These are phyloP conservation scores for Cecropterus lyciades DNA, from an alignment of 1,140 invertebrate species.

Conservation along the genomic window DNA sequence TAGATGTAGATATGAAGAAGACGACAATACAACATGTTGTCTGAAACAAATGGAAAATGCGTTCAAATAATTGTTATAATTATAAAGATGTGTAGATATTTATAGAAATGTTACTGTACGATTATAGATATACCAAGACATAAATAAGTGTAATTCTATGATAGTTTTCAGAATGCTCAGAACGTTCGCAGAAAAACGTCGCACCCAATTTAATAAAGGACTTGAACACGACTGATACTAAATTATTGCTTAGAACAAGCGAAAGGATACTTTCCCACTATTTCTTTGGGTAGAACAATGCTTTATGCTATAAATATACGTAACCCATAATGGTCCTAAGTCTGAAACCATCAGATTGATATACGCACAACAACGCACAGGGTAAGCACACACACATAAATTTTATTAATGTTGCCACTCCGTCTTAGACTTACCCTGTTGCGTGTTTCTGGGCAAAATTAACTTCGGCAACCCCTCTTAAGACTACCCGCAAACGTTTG, in stretches of 20 bases:
- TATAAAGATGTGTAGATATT: no score
- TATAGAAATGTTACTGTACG: no score
- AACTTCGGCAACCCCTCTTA: constrained; percentile 49
- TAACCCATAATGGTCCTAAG: constrained; percentile 25
- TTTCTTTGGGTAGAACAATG: constrained; percentile 3
- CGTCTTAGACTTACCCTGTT: constrained; percentile 41
- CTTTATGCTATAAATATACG: constrained; percentile 14
- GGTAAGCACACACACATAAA: constrained; percentile 54
- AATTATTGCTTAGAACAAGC: constrained; percentile 15
- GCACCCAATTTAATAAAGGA: constrained; percentile 30
- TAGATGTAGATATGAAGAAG: no score
- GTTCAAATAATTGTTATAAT: no score
- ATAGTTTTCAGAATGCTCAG: not conserved
- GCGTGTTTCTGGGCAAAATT: constrained; percentile 59
- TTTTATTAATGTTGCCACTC: constrained; percentile 62
- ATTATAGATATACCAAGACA: no score
- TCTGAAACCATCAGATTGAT: constrained; percentile 43
- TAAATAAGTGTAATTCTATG: not conserved
- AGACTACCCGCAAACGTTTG: constrained; percentile 45
- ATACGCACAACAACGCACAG: constrained; percentile 37
- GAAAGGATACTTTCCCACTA: not conserved
- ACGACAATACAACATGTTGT: no score
- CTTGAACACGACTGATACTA: constrained; percentile 15
- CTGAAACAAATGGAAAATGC: no score
- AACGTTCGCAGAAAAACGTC: not conserved